Percentiles rank a stretch among this genome's conserved stretches.
These are phyloP conservation scores for zebrafish (Danio rerio) DNA, from an alignment of 2,113 vertebrate species.

Conservation along the genomic window DNA sequence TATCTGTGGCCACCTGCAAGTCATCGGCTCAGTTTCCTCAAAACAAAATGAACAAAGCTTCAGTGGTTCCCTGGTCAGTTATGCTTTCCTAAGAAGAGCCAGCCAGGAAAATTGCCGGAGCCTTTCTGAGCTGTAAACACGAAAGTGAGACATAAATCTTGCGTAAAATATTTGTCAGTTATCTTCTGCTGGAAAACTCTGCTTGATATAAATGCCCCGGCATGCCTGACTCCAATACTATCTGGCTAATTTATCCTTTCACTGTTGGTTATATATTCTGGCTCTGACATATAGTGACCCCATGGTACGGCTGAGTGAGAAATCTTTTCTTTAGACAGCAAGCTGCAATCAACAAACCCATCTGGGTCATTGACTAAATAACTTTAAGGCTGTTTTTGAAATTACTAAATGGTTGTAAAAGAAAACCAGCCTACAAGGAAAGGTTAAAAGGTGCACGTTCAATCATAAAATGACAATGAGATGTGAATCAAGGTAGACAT, in stretches of 20 bases:
- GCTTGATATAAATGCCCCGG: not conserved
- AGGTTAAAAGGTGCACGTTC: constrained; percentile 34
- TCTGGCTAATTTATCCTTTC: constrained; percentile 16
- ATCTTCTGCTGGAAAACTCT: constrained; percentile 15
- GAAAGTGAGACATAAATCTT: constrained; percentile 30
- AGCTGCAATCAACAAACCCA: not conserved
- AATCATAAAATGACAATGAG: constrained; percentile 31
- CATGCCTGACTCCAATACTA: constrained; percentile 18
- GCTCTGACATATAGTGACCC: not conserved
- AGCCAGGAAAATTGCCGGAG: not conserved
- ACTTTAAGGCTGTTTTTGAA: not conserved
- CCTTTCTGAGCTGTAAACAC: not conserved
- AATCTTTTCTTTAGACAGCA: constrained; percentile 8
- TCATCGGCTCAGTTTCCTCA: not conserved
- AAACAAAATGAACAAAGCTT: constrained; percentile 33
- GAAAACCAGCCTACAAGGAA: not conserved
- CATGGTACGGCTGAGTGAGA: not conserved
- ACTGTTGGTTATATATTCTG: not conserved
- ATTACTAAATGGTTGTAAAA: constrained; percentile 2
- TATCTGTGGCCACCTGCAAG: not conserved
- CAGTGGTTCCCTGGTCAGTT: not conserved
- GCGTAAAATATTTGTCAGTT: constrained; percentile 30
- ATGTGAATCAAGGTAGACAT: constrained; percentile 16
- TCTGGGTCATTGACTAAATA: not conserved
- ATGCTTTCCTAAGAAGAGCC: constrained; percentile 5